Conservation (phyloP, 2,113 vertebrate species). For the Trinectes maculatus region DNA sequence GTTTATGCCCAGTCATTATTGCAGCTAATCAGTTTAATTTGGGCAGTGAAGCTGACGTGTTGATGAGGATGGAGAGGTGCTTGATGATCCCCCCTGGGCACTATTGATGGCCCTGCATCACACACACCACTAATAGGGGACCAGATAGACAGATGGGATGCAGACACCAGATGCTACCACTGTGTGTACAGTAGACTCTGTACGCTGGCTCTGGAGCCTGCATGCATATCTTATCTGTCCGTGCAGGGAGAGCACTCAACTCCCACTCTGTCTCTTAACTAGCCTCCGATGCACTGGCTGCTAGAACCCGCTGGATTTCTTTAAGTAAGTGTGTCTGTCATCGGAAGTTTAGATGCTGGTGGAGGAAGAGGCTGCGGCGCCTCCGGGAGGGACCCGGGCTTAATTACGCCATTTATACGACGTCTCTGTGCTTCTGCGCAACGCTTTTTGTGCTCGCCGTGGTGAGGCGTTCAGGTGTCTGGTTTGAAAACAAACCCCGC, state of each 20-base stretch:
- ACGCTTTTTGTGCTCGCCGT: background rate
- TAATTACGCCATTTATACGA: background rate
- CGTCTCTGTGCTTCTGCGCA: background rate
- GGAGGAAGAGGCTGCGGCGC: background rate
- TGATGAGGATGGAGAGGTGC: constrained; percentile 77
- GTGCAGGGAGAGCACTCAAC: background rate
- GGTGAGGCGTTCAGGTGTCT: constrained; percentile 9
- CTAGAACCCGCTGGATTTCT: background rate
- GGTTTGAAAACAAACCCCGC: background rate
- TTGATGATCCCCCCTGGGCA: constrained; percentile 63
- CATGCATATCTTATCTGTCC: constrained; percentile 43
- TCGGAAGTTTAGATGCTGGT: background rate
- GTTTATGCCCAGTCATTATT: constrained; percentile 65
- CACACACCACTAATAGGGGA: constrained; percentile 62
- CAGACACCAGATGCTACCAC: constrained; percentile 67
- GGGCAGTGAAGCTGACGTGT: constrained; percentile 67
- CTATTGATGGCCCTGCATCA: constrained; percentile 61
- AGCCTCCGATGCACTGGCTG: background rate
- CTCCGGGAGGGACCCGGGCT: background rate
- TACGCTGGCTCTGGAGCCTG: constrained; percentile 15
- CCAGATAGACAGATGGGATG: constrained; percentile 68
- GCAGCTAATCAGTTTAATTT: constrained; percentile 77
- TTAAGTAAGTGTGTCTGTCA: constrained; percentile 8
- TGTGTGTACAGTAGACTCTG: constrained; percentile 13
- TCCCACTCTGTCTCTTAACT: constrained; percentile 13